Base-by-base conservation (phyloP, 2,888 invertebrate genomes). In the Sinopyrophorus schimmeli region DNA sequence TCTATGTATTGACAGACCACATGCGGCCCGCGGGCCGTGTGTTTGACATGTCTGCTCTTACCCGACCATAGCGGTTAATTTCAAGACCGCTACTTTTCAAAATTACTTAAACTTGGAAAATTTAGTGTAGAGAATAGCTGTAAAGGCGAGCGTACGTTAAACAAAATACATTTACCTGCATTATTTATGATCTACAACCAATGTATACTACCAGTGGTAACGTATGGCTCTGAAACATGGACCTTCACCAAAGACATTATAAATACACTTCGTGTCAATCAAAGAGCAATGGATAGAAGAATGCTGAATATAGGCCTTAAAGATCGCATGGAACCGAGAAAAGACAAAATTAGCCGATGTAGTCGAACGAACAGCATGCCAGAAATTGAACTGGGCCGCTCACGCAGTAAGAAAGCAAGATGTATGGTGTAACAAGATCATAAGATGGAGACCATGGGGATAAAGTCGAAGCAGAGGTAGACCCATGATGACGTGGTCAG, bases 341-440 rank as follows among this genome's bases (percentile, higher is more conserved):
- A 31, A 16, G 7, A 31, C 31, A 15, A 31, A 15, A 5, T 7
- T 38, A 16, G 27, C 10, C 15, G 23, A 38, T 27, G 14, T 26
- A 15, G 15, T 26, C 26, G 38, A 38, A 26, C 16, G 15, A 38
- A 21, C 21, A 16, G 16, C 38, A 16, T 17, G 17, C 27, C 11
- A 7, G 27, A 38, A 38, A 17, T 27, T 9, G 26, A 27, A 15
- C 27, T 38, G 28, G 11, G 7, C 7, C 28, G 28, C 4, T 3
- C 28, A 38, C 21, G 17, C 38, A 38, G 16, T 26, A 18, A 38
- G 27, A 38, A 38, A 38, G 16, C 27, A 38, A 26, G 26, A 37
- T n/a, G 16, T 4, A 38, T 38, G 31, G 31, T 31, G 31, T 31
- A 15, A 28, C 28, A 11, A 24, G 11, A 34, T 34, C 18, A 16